phyloP scores from a whole-genome alignment of 2,888 invertebrate genomes.

The Polyommatus iphigenia region DNA sequence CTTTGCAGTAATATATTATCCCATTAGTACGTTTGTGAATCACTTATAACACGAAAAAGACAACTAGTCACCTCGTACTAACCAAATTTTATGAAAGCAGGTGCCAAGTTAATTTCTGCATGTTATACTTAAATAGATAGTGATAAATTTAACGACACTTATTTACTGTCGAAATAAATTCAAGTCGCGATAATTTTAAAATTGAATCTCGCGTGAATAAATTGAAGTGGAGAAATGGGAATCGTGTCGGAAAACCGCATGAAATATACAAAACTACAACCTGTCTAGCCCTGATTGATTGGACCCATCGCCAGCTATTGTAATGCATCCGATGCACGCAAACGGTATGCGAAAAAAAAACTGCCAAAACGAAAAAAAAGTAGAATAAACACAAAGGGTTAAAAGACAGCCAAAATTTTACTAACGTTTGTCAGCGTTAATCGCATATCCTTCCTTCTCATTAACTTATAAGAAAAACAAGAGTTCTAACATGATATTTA shows the following conservation, averaged over 20 bases:
- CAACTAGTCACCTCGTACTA: too few species aligned
- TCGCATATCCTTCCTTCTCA: too few species aligned
- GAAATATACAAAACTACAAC: neutral
- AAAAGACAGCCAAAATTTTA: too few species aligned
- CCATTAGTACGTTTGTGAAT: too few species aligned
- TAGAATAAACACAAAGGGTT: neutral
- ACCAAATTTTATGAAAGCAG: too few species aligned
- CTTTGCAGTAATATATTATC: too few species aligned
- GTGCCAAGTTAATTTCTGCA: too few species aligned
- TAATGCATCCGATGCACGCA: neutral
- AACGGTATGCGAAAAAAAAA: neutral
- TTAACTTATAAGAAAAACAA: too few species aligned
- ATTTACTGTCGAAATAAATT: slow-evolving; percentile 39
- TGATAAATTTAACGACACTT: neutral
- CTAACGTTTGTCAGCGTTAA: too few species aligned
- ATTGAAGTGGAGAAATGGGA: slow-evolving; percentile 3
- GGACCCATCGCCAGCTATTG: neutral
- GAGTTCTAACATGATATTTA: too few species aligned
- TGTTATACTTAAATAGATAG: too few species aligned
- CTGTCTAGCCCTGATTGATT: neutral
- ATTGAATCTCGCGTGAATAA: neutral
- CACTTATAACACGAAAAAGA: too few species aligned
- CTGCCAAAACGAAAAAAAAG: neutral
- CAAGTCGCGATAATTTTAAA: slow-evolving; percentile 19
- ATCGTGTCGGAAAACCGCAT: slow-evolving; percentile 1